Evolutionary conservation across 2,888 invertebrate species (phyloP).

Genomic region (Pollenia griseotomentosa): DNA sequence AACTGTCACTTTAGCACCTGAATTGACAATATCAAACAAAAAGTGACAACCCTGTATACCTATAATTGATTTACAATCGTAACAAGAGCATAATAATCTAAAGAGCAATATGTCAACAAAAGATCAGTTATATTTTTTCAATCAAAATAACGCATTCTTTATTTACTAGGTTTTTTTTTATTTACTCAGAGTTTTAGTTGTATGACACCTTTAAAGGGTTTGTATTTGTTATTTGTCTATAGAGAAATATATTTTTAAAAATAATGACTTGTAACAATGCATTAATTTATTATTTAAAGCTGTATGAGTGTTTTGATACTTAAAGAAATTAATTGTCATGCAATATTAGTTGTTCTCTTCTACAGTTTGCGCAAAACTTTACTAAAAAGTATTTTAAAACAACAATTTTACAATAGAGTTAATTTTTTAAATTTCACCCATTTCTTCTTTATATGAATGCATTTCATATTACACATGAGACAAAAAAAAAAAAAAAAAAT

Average conservation of each 20-base stretch:
- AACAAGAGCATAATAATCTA: neutral
- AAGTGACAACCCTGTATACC: slow-evolving; percentile 12
- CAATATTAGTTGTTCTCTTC: slow-evolving; percentile 31
- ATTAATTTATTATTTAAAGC: slow-evolving; percentile 61
- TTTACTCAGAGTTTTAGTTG: neutral
- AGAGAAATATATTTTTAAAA: slow-evolving; percentile 1
- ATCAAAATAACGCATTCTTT: neutral
- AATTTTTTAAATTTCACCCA: slow-evolving; percentile 18
- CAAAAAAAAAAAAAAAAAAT: slow-evolving; percentile 21
- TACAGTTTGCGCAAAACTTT: slow-evolving; percentile 44
- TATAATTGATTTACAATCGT: neutral
- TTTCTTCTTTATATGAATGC: slow-evolving; percentile 1
- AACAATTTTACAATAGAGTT: slow-evolving; percentile 33
- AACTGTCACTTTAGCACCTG: neutral
- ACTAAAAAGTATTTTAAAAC: slow-evolving; percentile 23
- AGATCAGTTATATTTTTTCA: slow-evolving; percentile 39
- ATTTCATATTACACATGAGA: slow-evolving; percentile 19
- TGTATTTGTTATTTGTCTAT: slow-evolving; percentile 5
- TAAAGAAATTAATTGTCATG: slow-evolving; percentile 69
- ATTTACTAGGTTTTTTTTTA: slow-evolving; percentile 24
- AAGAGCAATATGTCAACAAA: slow-evolving; percentile 34
- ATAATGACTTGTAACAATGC: slow-evolving; percentile 34
- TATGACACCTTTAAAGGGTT: slow-evolving; percentile 33
- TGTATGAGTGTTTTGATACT: slow-evolving; percentile 70
- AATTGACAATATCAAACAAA: neutral